phyloP scores from a whole-genome alignment of 2,888 invertebrate genomes.

The Spodoptera picta region DNA sequence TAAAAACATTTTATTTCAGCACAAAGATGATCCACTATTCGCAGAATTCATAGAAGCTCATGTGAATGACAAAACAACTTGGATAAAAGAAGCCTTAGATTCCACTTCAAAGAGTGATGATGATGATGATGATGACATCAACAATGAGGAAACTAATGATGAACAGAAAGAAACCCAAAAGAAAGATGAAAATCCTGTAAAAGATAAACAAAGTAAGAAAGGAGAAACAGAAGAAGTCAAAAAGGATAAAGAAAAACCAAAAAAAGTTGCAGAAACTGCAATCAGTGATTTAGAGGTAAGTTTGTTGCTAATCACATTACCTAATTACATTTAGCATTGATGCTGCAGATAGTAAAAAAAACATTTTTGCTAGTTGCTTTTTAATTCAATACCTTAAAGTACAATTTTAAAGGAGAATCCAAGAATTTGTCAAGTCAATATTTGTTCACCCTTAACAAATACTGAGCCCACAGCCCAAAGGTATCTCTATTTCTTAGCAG shows the following conservation, averaged over 20 bases:
- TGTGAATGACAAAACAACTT: conserved; percentile 83
- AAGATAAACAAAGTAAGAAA: conserved; percentile 27
- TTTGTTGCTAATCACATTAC: not conserved
- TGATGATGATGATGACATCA: conserved; percentile 71
- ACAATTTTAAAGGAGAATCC: too few relatives aligned
- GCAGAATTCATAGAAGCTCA: conserved; percentile 96
- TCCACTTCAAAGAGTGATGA: conserved; percentile 75
- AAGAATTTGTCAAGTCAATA: too few relatives aligned
- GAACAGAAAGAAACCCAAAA: conserved; percentile 7
- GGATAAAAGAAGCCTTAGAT: conserved; percentile 79
- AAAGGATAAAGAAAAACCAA: conserved; percentile 68
- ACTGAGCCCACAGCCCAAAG: too few relatives aligned
- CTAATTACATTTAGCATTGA: too few relatives aligned
- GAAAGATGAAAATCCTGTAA: conserved; percentile 9
- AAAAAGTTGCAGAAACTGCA: conserved; percentile 91
- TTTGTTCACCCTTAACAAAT: too few relatives aligned
- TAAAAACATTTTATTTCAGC: conserved; percentile 78
- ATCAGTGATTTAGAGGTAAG: conserved; percentile 93
- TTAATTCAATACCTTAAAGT: too few relatives aligned
- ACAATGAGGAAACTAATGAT: conserved; percentile 34
- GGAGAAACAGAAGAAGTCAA: conserved; percentile 18
- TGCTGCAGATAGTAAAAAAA: too few relatives aligned
- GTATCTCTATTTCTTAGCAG: too few relatives aligned
- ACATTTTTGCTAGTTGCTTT: too few relatives aligned
- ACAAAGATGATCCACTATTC: conserved; percentile 96